A percentile compares a stretch with the other conserved stretches of the same genome.
phyloP scores from a whole-genome alignment of 2,888 invertebrate species.

The Monopis laevigella region DNA sequence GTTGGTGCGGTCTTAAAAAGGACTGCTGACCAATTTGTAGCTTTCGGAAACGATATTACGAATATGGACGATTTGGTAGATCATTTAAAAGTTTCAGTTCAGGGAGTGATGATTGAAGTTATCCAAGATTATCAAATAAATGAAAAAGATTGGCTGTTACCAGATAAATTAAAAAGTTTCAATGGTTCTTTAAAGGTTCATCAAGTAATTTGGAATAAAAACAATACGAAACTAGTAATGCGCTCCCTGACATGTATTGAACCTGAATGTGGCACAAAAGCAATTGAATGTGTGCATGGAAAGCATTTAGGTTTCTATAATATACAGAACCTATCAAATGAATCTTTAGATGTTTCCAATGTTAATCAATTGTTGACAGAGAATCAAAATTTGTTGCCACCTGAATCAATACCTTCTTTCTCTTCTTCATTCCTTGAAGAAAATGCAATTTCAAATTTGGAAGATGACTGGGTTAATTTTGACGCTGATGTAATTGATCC shows the following conservation, averaged over 20 bases:
- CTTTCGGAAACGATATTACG: constrained; percentile 19
- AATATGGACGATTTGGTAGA: constrained; percentile 1
- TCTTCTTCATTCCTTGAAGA: too few species aligned
- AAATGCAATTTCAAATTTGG: too few species aligned
- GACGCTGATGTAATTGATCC: too few species aligned
- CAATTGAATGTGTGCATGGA: not conserved
- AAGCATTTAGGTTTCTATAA: constrained; percentile 3
- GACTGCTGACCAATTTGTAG: constrained; percentile 24
- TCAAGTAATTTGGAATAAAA: not conserved
- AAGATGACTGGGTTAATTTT: too few species aligned
- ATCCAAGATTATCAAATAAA: constrained; percentile 12
- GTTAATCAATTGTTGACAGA: too few species aligned
- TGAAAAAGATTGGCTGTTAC: too few species aligned
- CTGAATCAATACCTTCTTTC: too few species aligned
- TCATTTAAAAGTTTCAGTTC: not conserved
- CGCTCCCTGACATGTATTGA: not conserved
- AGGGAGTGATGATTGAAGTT: constrained; percentile 7
- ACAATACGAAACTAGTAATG: not conserved
- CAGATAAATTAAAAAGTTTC: too few species aligned
- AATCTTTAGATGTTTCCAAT: too few species aligned
- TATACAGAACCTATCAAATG: too few species aligned
- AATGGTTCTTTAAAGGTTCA: not conserved
- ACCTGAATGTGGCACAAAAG: not conserved
- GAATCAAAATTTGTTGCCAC: too few species aligned
- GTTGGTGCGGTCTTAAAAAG: constrained; percentile 31